Conservation (phyloP, 2,797 vertebrate genomes). For the Momotus momota region DNA sequence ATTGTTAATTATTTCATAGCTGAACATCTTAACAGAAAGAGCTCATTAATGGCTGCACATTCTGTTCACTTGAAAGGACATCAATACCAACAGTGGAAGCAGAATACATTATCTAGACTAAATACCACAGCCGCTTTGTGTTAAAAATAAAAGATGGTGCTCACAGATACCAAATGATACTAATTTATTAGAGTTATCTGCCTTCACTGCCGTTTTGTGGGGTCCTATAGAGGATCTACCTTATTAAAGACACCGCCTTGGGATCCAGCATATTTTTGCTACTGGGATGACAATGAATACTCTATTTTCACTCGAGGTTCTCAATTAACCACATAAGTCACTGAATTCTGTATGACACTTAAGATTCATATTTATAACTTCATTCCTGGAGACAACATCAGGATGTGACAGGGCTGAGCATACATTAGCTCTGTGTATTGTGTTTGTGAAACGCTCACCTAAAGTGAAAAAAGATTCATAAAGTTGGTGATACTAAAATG, state of each 20-base stretch:
- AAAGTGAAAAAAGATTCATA: not conserved
- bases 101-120: slow-evolving; percentile 17
- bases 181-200: not conserved
- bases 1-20: slow-evolving; percentile 38
- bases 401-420: not conserved
- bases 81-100: slow-evolving; percentile 6
- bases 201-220: not conserved
- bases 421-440: not conserved
- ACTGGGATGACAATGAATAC: not conserved
- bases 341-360: not conserved
- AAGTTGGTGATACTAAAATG: not conserved
- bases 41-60: slow-evolving; percentile 13
- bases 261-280: not conserved
- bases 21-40: slow-evolving; percentile 26
- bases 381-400: not conserved
- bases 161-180: not conserved
- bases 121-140: not conserved
- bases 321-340: not conserved
- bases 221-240: not conserved
- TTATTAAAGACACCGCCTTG: not conserved
- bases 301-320: not conserved
- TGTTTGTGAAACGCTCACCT: not conserved
- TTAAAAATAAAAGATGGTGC: slow-evolving; percentile 17
- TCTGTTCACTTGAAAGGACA: slow-evolving; percentile 29
- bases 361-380: not conserved